Base-by-base conservation (phyloP, 2,888 invertebrate species). In the Polia nebulosa region DNA sequence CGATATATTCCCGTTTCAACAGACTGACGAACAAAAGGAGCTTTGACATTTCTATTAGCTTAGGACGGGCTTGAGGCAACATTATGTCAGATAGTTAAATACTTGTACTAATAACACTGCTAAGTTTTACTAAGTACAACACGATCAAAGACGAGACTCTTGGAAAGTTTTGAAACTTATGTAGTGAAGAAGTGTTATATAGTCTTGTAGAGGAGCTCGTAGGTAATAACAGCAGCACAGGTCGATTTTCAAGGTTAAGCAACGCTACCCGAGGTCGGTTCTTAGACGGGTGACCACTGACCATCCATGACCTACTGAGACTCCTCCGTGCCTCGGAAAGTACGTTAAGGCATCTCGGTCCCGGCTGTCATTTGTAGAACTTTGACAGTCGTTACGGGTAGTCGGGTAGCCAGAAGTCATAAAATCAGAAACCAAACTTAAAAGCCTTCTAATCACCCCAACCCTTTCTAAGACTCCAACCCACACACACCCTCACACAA, bases 21-120 rank as follows among this genome's bases (percentile, higher is more conserved):
- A 74, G 69, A 57, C 53, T 71, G 62, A 17, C 22, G 49, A 41
- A 67, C 74, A 78, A 75, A 81, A 76, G 77, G 63, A 69, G 70
- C 67, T 85, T 81, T 75, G 75, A 73, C 71, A 75, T 77, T 62
- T 76, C 70, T 79, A 73, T 81, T 74, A 63, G 73, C 72, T 78
- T 82, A 80, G 75, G 76, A 69, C 67, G 55, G 70, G 64, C 64
- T 65, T 67, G 65, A 56, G 66, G 52, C 52, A 73, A 72, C 71
- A 60, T 63, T 76, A 55, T 49, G 53, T 65, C 60, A 68, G 69
- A 65, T 64, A 64, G 39, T 55, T 34, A 77, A 34, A 56, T 61
- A 69, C 62, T 65, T 20, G 55, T 72, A 47, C 62, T 77, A 77
- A 71, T 59, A 69, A 66, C 53, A 68, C 45, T 34, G n/a, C 15